These are phyloP conservation scores for Catocala nupta DNA, from an alignment of 2,888 invertebrate species.

Conservation along the genomic window DNA sequence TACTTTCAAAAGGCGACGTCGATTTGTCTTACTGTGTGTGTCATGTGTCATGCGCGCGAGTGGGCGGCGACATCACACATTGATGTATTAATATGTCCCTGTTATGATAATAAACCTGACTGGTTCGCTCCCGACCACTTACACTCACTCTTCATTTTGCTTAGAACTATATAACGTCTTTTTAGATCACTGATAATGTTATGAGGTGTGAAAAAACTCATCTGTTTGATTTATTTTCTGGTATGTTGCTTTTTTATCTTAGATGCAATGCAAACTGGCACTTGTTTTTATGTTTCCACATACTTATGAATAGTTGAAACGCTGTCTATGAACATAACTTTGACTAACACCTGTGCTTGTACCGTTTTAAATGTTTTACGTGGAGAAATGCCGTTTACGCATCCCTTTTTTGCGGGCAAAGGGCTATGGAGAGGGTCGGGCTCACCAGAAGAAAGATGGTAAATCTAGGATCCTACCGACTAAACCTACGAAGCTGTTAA, in stretches of 20 bases:
- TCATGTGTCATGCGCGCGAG: conserved; percentile 21
- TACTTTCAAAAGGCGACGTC: conserved; percentile 1
- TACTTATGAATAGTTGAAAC: neutral
- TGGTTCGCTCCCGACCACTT: conserved; percentile 5
- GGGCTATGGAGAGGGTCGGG: too few relatives aligned
- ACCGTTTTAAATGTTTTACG: too few relatives aligned
- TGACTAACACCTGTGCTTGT: too few relatives aligned
- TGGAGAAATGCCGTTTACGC: too few relatives aligned
- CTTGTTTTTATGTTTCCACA: neutral
- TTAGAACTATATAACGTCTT: conserved; percentile 14
- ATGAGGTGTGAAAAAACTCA: conserved; percentile 2
- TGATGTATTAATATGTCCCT: conserved; percentile 54
- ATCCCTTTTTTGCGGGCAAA: too few relatives aligned
- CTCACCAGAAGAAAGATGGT: too few relatives aligned
- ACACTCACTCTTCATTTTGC: conserved; percentile 37
- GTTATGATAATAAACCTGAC: conserved; percentile 54
- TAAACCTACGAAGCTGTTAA: too few relatives aligned
- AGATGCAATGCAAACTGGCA: neutral
- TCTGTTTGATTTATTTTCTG: neutral
- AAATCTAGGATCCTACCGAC: too few relatives aligned
- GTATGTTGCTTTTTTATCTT: neutral
- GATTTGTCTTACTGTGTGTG: conserved; percentile 14
- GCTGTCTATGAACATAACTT: too few relatives aligned
- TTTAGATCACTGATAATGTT: neutral
- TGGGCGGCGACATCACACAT: conserved; percentile 48